These are phyloP conservation scores for Amblyteles armatorius DNA, from an alignment of 2,888 invertebrate genomes.

Conservation along the genomic window DNA sequence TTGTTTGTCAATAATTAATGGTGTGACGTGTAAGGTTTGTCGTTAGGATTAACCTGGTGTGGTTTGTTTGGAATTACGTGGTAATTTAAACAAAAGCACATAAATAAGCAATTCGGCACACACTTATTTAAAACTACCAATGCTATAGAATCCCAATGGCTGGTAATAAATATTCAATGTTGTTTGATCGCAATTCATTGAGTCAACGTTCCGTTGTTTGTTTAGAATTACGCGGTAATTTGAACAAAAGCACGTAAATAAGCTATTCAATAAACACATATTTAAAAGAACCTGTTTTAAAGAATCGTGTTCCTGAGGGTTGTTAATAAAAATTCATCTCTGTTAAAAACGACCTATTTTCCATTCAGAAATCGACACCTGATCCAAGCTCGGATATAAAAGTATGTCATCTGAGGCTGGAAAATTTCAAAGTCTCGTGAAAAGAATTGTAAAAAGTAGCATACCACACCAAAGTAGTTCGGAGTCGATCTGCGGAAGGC, in stretches of 20 bases:
- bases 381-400: not conserved
- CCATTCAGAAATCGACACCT: too few species aligned
- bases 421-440: not conserved
- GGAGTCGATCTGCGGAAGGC: not conserved
- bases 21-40: not conserved
- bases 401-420: not conserved
- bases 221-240: not conserved
- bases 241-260: not conserved
- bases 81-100: not conserved
- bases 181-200: too few species aligned
- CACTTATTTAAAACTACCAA: too few species aligned
- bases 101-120: not conserved
- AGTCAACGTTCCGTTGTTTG: not conserved
- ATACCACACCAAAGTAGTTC: not conserved
- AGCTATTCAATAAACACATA: not conserved
- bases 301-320: not conserved
- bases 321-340: too few species aligned
- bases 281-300: not conserved
- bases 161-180: too few species aligned
- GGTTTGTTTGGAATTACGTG: not conserved
- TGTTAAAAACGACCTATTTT: too few species aligned
- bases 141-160: not conserved
- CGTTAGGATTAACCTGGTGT: not conserved
- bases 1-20: not conserved
- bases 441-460: not conserved